Conservation (phyloP, 2,113 vertebrate species). For the Smithornis capensis region DNA sequence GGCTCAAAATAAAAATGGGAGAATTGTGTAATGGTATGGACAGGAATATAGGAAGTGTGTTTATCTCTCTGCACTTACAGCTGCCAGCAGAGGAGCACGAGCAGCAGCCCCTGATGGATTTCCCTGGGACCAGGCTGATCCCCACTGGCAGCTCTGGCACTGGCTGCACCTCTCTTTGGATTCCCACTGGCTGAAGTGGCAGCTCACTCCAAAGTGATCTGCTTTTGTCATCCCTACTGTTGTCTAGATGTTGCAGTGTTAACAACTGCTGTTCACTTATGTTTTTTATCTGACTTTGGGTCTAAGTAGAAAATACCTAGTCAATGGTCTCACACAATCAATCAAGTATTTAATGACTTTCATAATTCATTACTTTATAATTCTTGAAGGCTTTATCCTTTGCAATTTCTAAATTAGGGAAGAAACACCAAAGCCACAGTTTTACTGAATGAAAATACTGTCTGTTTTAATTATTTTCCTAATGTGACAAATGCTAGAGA, state of each 20-base stretch:
- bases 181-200: background rate
- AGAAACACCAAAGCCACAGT: background rate
- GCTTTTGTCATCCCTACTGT: background rate
- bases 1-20: background rate
- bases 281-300: background rate
- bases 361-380: background rate
- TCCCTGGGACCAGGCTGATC: background rate
- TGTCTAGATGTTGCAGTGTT: background rate
- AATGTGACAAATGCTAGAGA: background rate
- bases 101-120: background rate
- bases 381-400: background rate
- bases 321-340: background rate
- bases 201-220: background rate
- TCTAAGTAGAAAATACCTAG: background rate
- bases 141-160: background rate
- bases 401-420: background rate
- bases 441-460: background rate
- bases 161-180: background rate
- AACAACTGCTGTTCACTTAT: background rate
- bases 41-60: background rate
- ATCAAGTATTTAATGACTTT: background rate
- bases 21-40: background rate
- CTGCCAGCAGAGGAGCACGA: fast-evolving
- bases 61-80: background rate
- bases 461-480: background rate